These are phyloP conservation scores for Cyprinodon brontotheroides DNA, from an alignment of 2,113 vertebrate species.

Conservation along the genomic window DNA sequence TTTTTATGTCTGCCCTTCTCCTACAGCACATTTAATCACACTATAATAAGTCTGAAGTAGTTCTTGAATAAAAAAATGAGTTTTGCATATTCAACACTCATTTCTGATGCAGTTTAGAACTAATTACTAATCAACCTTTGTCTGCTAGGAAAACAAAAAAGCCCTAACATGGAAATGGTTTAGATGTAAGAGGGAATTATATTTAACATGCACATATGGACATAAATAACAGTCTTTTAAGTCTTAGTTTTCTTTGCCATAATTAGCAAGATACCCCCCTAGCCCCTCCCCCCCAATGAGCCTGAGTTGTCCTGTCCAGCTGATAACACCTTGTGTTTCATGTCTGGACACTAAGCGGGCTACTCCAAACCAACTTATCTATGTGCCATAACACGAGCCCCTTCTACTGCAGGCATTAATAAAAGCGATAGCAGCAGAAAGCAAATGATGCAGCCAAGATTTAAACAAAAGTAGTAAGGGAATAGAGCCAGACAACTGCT, in stretches of 20 bases:
- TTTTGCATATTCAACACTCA: background rate
- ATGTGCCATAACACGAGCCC: constrained; percentile 45
- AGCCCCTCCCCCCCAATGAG: too few species aligned
- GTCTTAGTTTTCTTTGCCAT: background rate
- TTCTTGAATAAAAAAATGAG: background rate
- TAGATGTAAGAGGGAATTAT: background rate
- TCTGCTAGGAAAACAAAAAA: background rate
- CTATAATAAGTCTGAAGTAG: constrained; percentile 1
- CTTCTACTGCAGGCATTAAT: constrained; percentile 41
- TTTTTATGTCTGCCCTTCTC: constrained; percentile 20
- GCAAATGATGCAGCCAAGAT: constrained; percentile 30
- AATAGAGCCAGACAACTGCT: constrained; percentile 23
- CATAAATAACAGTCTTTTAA: background rate
- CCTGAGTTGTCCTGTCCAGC: background rate
- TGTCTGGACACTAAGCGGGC: constrained; percentile 19
- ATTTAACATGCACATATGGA: background rate
- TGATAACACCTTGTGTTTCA: background rate
- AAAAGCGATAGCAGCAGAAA: constrained; percentile 33
- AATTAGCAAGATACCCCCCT: background rate
- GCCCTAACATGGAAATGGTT: background rate
- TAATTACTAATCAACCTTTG: background rate
- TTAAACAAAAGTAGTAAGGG: constrained; percentile 44
- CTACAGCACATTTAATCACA: constrained; percentile 10
- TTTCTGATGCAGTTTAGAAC: background rate
- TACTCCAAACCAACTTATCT: constrained; percentile 34